A percentile compares a stretch with the other conserved stretches of the same genome.
These are phyloP conservation scores for Watsonalla binaria DNA, from an alignment of 2,888 invertebrate species.

Conservation along the genomic window DNA sequence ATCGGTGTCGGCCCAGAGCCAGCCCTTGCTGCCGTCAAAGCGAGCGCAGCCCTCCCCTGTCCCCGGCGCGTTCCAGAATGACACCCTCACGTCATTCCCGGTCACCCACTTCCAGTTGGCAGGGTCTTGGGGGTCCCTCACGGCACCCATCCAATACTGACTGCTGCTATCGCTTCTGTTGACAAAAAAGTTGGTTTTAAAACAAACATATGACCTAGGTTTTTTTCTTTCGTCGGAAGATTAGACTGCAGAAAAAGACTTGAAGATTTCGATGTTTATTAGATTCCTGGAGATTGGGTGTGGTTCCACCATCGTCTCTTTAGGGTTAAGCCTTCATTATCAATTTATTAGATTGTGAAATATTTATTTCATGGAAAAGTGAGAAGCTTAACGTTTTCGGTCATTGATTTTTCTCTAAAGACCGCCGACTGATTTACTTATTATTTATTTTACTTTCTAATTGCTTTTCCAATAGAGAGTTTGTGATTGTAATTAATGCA, in stretches of 20 bases:
- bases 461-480: not conserved
- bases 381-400: not conserved
- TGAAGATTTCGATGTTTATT: too few species aligned
- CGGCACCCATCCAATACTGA: slow-evolving; percentile 96
- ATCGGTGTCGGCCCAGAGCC: slow-evolving; percentile 96
- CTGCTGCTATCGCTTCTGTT: slow-evolving; percentile 91
- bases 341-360: not conserved
- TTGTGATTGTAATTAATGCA: not conserved
- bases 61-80: slow-evolving; percentile 94
- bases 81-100: slow-evolving; percentile 91
- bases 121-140: slow-evolving; percentile 87
- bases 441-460: not conserved
- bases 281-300: too few species aligned
- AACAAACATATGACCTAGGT: not conserved
- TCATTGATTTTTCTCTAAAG: not conserved
- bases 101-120: slow-evolving; percentile 94
- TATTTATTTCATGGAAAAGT: not conserved
- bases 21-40: slow-evolving; percentile 95
- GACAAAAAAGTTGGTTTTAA: slow-evolving; percentile 15
- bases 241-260: not conserved
- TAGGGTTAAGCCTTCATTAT: too few species aligned
- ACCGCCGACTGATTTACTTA: not conserved
- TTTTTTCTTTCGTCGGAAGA: not conserved
- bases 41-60: slow-evolving; percentile 91
- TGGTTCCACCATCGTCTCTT: too few species aligned